These are phyloP conservation scores for Agonopterix arenella DNA, from an alignment of 2,888 invertebrate species.

Conservation along the genomic window DNA sequence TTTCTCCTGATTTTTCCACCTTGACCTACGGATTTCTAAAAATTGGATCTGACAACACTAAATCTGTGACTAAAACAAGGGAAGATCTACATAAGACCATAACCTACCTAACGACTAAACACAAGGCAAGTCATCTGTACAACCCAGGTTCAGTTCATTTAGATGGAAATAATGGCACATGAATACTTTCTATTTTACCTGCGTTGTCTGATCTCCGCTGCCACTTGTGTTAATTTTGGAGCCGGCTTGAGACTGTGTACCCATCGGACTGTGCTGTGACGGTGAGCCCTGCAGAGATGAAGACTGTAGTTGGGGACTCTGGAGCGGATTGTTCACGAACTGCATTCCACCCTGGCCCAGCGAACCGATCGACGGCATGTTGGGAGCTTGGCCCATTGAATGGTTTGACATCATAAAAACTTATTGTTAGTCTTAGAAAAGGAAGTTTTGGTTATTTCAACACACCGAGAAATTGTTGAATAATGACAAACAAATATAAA, in stretches of 20 bases:
- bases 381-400: conserved; percentile 38
- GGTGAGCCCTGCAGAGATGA: conserved; percentile 59
- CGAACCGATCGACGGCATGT: conserved; percentile 56
- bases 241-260: conserved; percentile 44
- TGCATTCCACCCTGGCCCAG: conserved; percentile 54
- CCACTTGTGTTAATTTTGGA: conserved; percentile 41
- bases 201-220: conserved; percentile 47
- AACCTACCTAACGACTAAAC: no score
- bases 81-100: no score
- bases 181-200: conserved; percentile 32
- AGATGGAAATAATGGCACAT: no score
- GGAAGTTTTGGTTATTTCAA: no score
- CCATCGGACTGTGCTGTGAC: conserved; percentile 69
- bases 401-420: conserved; percentile 36
- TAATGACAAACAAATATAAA: no score
- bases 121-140: no score
- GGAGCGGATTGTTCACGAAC: conserved; percentile 58
- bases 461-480: background rate
- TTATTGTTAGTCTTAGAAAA: no score
- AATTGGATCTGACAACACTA: no score
- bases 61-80: no score
- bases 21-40: no score
- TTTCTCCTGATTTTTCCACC: no score
- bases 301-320: conserved; percentile 59
- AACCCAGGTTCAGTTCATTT: no score